These are phyloP conservation scores for Oscheius sp. DNA, from an alignment of 1,140 invertebrate species.

Conservation along the genomic window DNA sequence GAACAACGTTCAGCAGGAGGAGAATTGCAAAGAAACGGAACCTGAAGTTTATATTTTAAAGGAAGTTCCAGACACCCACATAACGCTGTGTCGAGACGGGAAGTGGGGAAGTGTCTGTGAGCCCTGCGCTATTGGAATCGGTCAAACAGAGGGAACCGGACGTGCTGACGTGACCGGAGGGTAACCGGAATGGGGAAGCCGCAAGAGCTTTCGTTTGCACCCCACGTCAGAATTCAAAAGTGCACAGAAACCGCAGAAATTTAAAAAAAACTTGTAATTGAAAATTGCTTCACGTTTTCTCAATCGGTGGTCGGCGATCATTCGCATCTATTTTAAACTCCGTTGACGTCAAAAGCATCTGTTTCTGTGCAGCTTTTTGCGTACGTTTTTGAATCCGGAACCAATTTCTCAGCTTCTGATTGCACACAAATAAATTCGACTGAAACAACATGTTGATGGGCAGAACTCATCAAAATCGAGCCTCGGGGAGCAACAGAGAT, in stretches of 20 bases:
- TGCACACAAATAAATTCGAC: too few relatives aligned
- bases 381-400: too few relatives aligned
- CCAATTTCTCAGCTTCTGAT: too few relatives aligned
- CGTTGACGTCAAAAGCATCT: neutral
- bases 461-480: too few relatives aligned
- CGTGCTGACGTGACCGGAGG: conserved; percentile 7
- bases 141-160: conserved; percentile 4
- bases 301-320: too few relatives aligned
- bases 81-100: neutral
- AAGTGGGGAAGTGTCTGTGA: neutral
- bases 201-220: neutral
- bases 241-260: too few relatives aligned
- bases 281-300: neutral
- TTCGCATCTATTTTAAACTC: neutral
- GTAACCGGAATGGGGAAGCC: neutral
- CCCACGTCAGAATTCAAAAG: too few relatives aligned
- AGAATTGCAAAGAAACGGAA: neutral
- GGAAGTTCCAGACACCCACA: neutral
- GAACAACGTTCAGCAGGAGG: neutral
- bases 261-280: too few relatives aligned
- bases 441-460: too few relatives aligned
- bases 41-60: neutral
- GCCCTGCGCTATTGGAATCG: neutral
- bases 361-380: neutral
- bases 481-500: too few relatives aligned